Conservation (phyloP, 2,888 invertebrate genomes). For the Lottia scabra region DNA sequence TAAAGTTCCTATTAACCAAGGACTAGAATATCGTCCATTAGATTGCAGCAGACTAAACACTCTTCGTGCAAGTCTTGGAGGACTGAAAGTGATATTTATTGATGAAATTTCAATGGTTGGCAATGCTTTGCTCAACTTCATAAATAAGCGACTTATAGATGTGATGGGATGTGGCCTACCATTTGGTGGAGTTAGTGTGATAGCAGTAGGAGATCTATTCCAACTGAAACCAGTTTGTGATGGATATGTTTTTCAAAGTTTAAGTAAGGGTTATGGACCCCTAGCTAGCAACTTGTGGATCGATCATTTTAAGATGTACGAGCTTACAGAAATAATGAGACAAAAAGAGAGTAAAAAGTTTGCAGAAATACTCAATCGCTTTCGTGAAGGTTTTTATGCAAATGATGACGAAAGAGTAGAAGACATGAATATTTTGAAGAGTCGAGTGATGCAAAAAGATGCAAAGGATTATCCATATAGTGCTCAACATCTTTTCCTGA, state of each 20-base stretch:
- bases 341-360: slow-evolving; percentile 34
- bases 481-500: slow-evolving; percentile 30
- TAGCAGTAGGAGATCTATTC: slow-evolving; percentile 35
- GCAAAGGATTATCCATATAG: slow-evolving; percentile 20
- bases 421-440: slow-evolving; percentile 30
- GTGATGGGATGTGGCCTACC: too few species aligned
- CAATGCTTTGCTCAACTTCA: too few species aligned
- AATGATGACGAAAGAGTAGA: not conserved
- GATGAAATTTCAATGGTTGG: too few species aligned
- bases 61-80: too few species aligned
- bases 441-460: slow-evolving; percentile 5
- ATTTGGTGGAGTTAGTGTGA: slow-evolving; percentile 32
- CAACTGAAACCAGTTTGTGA: slow-evolving; percentile 35
- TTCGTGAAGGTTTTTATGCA: slow-evolving; percentile 31
- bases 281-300: slow-evolving; percentile 36
- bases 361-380: slow-evolving; percentile 38
- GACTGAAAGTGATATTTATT: too few species aligned
- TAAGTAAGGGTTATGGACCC: slow-evolving; percentile 22
- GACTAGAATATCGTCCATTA: too few species aligned
- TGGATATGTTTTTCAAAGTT: slow-evolving; percentile 21
- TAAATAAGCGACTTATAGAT: too few species aligned
- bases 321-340: slow-evolving; percentile 36
- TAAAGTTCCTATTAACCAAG: too few species aligned
- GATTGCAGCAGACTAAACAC: too few species aligned
- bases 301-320: slow-evolving; percentile 31